Percentiles rank a stretch among this genome's conserved stretches.
These are phyloP conservation scores for Hartigia nigra DNA, from an alignment of 2,888 invertebrate genomes.

Conservation along the genomic window DNA sequence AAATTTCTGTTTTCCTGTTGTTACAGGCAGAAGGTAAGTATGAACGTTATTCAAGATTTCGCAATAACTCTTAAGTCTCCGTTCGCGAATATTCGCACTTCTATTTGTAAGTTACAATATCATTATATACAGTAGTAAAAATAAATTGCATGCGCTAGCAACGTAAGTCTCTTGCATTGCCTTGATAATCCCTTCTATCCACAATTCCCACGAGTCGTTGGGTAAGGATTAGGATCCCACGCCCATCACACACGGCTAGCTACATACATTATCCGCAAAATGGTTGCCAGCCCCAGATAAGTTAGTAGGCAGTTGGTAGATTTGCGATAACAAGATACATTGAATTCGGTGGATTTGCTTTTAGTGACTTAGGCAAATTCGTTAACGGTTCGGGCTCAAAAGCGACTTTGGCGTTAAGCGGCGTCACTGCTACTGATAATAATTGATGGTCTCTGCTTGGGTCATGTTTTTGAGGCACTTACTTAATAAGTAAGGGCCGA, in stretches of 20 bases:
- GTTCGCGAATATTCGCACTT: neutral
- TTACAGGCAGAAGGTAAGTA: neutral
- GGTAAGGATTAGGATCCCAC: neutral
- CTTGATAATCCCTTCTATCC: neutral
- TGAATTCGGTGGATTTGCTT: neutral
- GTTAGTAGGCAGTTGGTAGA: neutral
- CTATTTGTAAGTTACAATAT: conserved; percentile 22
- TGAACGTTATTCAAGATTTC: neutral
- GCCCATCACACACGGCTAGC: neutral
- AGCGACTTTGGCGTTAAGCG: neutral
- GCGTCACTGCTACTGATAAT: neutral
- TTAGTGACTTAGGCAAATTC: neutral
- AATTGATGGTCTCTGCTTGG: neutral
- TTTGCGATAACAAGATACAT: neutral
- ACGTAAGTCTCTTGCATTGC: neutral
- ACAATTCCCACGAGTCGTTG: neutral
- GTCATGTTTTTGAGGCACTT: too few relatives aligned
- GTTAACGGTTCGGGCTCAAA: neutral
- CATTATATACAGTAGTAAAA: conserved; percentile 32
- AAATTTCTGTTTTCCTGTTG: neutral
- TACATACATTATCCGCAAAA: neutral
- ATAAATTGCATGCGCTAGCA: conserved; percentile 15
- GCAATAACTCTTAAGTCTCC: neutral
- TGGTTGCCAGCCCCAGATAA: neutral
- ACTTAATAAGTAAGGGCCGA: too few relatives aligned